Base-by-base conservation (phyloP, 2,797 vertebrate genomes). In the Dromococcyx pavoninus region DNA sequence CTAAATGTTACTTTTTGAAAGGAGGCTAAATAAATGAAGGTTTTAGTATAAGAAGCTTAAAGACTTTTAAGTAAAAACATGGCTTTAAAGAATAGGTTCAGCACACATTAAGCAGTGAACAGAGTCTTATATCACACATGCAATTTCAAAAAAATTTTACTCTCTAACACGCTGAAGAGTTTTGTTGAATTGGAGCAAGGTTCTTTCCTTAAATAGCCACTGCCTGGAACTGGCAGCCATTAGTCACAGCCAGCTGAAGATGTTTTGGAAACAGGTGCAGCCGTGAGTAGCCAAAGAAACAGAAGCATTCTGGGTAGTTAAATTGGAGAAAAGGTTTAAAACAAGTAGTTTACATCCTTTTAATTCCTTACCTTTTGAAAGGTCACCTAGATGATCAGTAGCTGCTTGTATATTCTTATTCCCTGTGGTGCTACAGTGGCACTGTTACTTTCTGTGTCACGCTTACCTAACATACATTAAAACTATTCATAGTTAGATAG, bases 251-350 rank as follows among this genome's bases (percentile, higher is more conserved):
- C 79, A 94, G 87, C 66, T 86, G 82, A 94, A 80, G 78, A 78
- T 92, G 82, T 86, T 94, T 96, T 69, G 73, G 85, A 91, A 95
- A 93, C 93, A 94, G 94, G 93, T 96, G 89, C 94, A 78, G 81
- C 7, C 4, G 37, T 70, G 58, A 58, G 51, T 89, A 86, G 91
- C 91, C 87, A 92, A 86, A 86, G 91, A 72, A 72, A 77, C 61
- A 1, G 25, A 76, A 87, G 69, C 77, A 35, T 88, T 89, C 54
- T 89, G 78, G 13, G 75, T 75, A 75, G 56, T 51, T 89, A 74
- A 78, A 81, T 44, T 61, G 28, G 35, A 57, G 86, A 81, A 93
- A 96, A 89, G n/a, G 8, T 72, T 65, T 21, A 43, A 81, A 95
- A 86, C 23, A 66, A 41, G 8, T 43, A 16, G 11, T 48, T 82